A percentile compares a stretch with the other conserved stretches of the same genome.
These are phyloP conservation scores for Sanderia malayensis DNA, from an alignment of 30 jellyfish, hydroid and myxozoan genomes.

Conservation along the genomic window DNA sequence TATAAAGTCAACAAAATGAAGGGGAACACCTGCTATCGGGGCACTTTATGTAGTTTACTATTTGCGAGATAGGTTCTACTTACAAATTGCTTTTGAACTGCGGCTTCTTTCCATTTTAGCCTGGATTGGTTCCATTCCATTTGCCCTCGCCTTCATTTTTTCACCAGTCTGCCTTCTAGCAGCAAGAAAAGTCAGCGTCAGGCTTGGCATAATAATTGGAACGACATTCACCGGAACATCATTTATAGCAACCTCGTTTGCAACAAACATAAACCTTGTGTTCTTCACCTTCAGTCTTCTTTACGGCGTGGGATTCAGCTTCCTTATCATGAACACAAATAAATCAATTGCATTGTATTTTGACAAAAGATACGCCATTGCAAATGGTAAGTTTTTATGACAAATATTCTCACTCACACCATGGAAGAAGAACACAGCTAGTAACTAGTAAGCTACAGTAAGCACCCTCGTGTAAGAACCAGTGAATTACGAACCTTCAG, in stretches of 20 bases:
- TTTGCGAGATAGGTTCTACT: too few relatives aligned
- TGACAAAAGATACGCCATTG: neutral
- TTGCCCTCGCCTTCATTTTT: constrained; percentile 15
- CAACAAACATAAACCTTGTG: constrained; percentile 11
- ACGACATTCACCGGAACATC: constrained; percentile 35
- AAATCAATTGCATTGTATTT: neutral
- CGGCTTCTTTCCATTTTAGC: constrained; percentile 19
- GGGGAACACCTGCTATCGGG: too few relatives aligned
- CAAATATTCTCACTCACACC: too few relatives aligned
- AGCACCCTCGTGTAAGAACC: too few relatives aligned
- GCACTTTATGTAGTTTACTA: too few relatives aligned
- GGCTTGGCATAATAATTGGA: constrained; percentile 23
- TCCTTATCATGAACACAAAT: constrained; percentile 18
- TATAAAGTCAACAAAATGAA: too few relatives aligned
- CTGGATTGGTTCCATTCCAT: constrained; percentile 46
- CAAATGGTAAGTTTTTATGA: neutral
- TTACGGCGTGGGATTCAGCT: constrained; percentile 26
- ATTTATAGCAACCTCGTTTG: constrained; percentile 31
- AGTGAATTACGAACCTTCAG: too few relatives aligned
- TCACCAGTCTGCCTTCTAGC: constrained; percentile 35
- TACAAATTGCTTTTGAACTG: too few relatives aligned
- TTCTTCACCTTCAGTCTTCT: constrained; percentile 46
- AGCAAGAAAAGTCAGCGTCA: constrained; percentile 20
- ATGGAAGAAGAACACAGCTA: too few relatives aligned
- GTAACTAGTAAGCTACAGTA: too few relatives aligned